Evolutionary conservation across 2,888 invertebrate species (phyloP), one percentile per base, ranked within the genome.

Genomic region (Dynastes grantii): DNA sequence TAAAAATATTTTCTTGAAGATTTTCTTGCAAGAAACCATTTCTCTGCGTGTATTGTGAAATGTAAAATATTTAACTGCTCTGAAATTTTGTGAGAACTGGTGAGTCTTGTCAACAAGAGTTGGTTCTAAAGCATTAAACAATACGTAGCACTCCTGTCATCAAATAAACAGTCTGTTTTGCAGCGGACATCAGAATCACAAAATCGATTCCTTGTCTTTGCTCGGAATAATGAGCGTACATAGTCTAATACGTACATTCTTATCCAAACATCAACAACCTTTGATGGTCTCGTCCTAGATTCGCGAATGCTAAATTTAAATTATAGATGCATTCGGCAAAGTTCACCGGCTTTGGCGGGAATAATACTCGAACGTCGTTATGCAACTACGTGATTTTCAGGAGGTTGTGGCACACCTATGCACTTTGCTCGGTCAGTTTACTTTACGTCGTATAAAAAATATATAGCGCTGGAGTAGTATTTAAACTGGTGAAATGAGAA

Each of bases 401-500:
- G 3, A 22, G 3, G 5, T 22, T 9, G 22, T 9, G 22, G 61
- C 29, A 8, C 22, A 61, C 22, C 32, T 32, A 32, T 27, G 6
- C 11, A 61, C 27, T 61, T 61, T 4, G 27, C 22, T 4, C 29
- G 11, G 2, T 61, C 11, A 2, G 61, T 27, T 22, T 29, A 11
- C 40, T 65, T 53, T 37, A 16, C 5, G 32, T 1, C 3, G 37
- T 65, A 65, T 65, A 37, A 29, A 65, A 65, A 65, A 27, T 40
- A 32, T 65, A 9, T 37, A 13, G n/a, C 37, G 37, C 37, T 11
- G 4, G 8, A 37, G 11, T 3, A 11, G 37, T 65, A n/a, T 11
- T 13, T 65, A 40, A 27, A 11, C 61, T 29, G 27, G 61, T 27
- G 61, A 61, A 27, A 61, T 61, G 61, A 61, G 29, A 61, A 61